Evolutionary conservation across 2,888 invertebrate species (phyloP).

Genomic region (Anthophora plumipes): DNA sequence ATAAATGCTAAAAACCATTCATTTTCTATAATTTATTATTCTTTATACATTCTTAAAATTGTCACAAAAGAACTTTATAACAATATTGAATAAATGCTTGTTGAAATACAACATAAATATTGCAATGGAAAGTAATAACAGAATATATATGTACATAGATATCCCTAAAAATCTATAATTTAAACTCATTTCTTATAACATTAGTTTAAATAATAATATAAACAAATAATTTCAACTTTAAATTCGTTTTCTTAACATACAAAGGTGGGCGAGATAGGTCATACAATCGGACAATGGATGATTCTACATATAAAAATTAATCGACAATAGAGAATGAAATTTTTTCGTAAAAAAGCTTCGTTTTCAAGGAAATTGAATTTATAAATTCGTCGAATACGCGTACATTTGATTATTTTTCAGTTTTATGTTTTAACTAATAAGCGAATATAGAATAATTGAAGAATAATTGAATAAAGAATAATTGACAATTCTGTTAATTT

Average conservation of each 20-base stretch:
- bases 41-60: slow-evolving; percentile 4
- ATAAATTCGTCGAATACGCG: too few species aligned
- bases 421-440: too few species aligned
- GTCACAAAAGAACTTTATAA: slow-evolving; percentile 5
- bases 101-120: neutral
- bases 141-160: neutral
- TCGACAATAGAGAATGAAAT: too few species aligned
- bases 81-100: neutral
- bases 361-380: too few species aligned
- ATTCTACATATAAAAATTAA: too few species aligned
- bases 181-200: neutral
- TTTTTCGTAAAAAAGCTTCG: too few species aligned
- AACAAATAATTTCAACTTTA: slow-evolving; percentile 22
- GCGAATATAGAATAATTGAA: too few species aligned
- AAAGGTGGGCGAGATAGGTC: too few species aligned
- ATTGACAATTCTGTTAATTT: too few species aligned
- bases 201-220: neutral
- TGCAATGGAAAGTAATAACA: neutral
- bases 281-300: too few species aligned
- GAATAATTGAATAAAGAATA: too few species aligned
- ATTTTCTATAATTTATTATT: neutral
- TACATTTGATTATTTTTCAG: too few species aligned
- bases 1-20: slow-evolving; percentile 18
- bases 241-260: neutral
- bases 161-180: neutral